These are phyloP conservation scores for Calcarius lapponicus DNA, from an alignment of 2,797 vertebrate species.

Conservation along the genomic window DNA sequence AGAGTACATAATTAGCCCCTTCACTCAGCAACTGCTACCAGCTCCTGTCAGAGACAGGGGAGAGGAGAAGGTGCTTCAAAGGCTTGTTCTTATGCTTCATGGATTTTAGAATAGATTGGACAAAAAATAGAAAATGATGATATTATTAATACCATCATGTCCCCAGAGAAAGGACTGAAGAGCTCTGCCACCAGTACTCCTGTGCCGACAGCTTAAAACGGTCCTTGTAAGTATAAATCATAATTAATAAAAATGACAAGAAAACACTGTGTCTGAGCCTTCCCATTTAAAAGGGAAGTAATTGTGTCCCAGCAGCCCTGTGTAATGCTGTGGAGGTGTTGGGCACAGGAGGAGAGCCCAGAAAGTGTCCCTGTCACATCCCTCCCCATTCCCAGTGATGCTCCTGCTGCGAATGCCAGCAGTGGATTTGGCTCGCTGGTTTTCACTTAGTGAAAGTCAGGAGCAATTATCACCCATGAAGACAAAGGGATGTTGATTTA, in stretches of 20 bases:
- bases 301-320: neutral
- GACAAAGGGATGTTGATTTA: neutral
- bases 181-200: neutral
- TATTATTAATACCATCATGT: neutral
- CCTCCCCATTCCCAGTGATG: fast-evolving
- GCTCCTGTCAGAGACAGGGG: neutral
- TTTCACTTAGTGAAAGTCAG: neutral
- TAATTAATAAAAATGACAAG: neutral
- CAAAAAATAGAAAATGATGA: neutral
- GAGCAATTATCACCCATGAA: neutral
- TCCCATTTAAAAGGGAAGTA: neutral
- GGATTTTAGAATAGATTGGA: neutral
- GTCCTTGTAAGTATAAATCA: neutral
- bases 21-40: slow-evolving; percentile 13
- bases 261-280: neutral
- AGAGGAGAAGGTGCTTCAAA: slow-evolving; percentile 22
- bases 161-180: neutral
- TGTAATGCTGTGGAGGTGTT: neutral
- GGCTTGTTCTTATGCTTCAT: neutral
- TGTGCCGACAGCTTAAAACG: neutral
- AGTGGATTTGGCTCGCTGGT: neutral
- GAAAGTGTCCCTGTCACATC: neutral
- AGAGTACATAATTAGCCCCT: neutral
- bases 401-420: fast-evolving
- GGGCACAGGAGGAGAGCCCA: neutral